A percentile compares a stretch with the other conserved stretches of the same genome.
Evolutionary conservation across 2,113 vertebrate genomes (phyloP).

Genomic region (Crotalus helleri): DNA sequence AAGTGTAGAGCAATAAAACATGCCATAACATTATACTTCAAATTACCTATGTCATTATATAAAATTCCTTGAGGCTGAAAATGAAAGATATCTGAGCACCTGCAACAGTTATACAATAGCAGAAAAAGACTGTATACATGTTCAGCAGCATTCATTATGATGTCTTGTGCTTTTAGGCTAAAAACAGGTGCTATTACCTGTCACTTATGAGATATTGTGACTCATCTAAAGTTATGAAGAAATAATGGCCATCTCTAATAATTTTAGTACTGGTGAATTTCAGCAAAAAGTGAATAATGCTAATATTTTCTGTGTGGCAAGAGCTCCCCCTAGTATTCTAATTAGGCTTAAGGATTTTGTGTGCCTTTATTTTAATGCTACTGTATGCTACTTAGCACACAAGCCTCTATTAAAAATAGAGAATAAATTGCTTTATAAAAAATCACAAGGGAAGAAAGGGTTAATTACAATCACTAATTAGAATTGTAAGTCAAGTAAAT

Average conservation of each 20-base stretch:
- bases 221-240: not conserved
- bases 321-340: constrained; percentile 34
- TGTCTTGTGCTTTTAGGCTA: not conserved
- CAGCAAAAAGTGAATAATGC: not conserved
- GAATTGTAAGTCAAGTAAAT: not conserved
- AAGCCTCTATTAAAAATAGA: not conserved
- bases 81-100: not conserved
- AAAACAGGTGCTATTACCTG: not conserved
- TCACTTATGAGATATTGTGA: not conserved
- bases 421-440: not conserved
- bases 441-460: not conserved
- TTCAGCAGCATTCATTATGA: not conserved
- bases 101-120: not conserved
- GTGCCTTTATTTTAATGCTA: not conserved
- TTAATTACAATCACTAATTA: not conserved
- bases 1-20: not conserved
- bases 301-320: constrained; percentile 7
- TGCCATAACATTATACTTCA: not conserved
- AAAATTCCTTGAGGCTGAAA: not conserved
- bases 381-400: not conserved
- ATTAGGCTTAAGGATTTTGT: not conserved
- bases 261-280: not conserved
- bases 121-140: not conserved
- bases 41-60: not conserved
- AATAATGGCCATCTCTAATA: not conserved